Base-by-base conservation (phyloP, 2,797 vertebrate species). In the Crossoptilon crossoptilon region DNA sequence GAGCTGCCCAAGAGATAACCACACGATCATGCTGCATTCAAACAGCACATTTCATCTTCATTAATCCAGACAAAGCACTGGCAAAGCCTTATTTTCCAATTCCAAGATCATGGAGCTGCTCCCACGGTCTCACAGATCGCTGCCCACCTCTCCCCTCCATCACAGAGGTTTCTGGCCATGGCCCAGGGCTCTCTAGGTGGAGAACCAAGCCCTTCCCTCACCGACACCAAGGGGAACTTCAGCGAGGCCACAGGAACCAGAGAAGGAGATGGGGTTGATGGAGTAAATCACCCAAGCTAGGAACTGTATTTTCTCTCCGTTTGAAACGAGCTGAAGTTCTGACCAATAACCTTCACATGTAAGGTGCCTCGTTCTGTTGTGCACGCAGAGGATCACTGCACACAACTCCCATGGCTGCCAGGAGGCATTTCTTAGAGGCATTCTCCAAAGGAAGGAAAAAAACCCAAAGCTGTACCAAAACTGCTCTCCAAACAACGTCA, bases 31-130 rank as follows among this genome's bases (percentile, higher is more conserved):
- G 14, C 84, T 78, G 77, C 62, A 87, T 91, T 95, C 90, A 79
- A 56, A 63, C 84, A 93, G 87, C 78, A 69, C 81, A 81, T 90
- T 93, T 94, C 62, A 89, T 90, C 94, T 95, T 89, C 91, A 87
- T 92, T 96, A 92, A 95, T 93, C 91, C 80, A 86, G 14, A 92
- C 33, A 91, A 88, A 59, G 16, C 82, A 23, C 87, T 94, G 88
- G 88, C 90, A 94, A 14, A 43, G 41, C 12, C 87, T 64, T 72
- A n/a, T 39, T 95, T 84, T 44, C 49, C 4, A 4, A 0, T 78
- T 92, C 91, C 79, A 81, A 60, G 55, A 95, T 69, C 0, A 10
- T 80, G 0, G 51, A 91, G 76, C 63, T 62, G 15, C 37, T 93
- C 53, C 56, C 0, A 26, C 60, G 15, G 35, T 91, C 48, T 51